These are phyloP conservation scores for Halictus quadricinctus DNA, from an alignment of 2,888 invertebrate genomes.

Conservation along the genomic window DNA sequence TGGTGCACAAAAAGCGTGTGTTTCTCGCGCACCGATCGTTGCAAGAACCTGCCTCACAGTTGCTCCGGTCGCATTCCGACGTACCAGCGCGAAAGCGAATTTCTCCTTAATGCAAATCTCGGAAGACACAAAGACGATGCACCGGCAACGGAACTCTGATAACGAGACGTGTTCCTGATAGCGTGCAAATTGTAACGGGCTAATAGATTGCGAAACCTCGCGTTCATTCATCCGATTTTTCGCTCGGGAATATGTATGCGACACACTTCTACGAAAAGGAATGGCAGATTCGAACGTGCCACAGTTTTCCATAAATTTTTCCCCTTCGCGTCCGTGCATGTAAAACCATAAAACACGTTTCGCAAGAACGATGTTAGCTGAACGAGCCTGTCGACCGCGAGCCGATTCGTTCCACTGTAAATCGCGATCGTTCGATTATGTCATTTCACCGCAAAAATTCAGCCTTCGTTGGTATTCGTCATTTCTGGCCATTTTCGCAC, in stretches of 20 bases:
- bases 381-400: not conserved
- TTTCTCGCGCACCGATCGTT: not conserved
- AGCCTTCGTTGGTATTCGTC: not conserved
- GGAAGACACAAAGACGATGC: not conserved
- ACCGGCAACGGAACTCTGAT: not conserved
- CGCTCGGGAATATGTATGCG: not conserved
- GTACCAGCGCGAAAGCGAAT: not conserved
- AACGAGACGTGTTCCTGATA: not conserved
- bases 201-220: not conserved
- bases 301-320: not conserved
- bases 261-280: not conserved
- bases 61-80: not conserved
- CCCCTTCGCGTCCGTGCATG: not conserved
- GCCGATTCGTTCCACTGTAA: not conserved
- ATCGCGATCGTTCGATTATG: not conserved
- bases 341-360: not conserved
- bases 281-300: not conserved
- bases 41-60: not conserved
- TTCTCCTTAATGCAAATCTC: slow-evolving; percentile 20
- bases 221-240: not conserved
- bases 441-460: not conserved
- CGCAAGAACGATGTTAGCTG: not conserved
- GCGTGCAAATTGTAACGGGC: not conserved
- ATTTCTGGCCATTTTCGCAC: not conserved
- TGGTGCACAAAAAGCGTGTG: not conserved